Conservation (phyloP, 2,797 vertebrate species). For the Pseudopleuronectes americanus region DNA sequence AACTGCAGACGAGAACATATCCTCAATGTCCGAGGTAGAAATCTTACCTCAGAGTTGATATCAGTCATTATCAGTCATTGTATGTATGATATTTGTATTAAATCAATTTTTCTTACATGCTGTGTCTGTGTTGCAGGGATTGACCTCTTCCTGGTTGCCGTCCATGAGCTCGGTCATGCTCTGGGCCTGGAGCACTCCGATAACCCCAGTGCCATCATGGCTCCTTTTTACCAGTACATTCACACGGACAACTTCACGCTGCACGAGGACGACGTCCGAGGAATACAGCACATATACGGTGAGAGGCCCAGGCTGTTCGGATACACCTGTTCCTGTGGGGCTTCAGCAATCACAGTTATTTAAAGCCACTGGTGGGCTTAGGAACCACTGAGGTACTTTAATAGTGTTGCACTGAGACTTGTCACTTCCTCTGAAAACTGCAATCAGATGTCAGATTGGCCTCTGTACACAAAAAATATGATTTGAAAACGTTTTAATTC, state of each 20-base stretch:
- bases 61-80: too few species aligned
- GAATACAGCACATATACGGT: slow-evolving; percentile 97
- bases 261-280: slow-evolving; percentile 90
- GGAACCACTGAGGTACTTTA: neutral
- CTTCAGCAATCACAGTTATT: neutral
- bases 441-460: neutral
- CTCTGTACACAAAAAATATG: too few species aligned
- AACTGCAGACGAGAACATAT: too few species aligned
- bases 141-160: slow-evolving; percentile 94
- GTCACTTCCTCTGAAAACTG: neutral
- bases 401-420: neutral
- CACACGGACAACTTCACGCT: slow-evolving; percentile 91
- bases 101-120: neutral
- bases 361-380: neutral
- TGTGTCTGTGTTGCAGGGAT: slow-evolving; percentile 77
- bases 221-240: slow-evolving; percentile 96
- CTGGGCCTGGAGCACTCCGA: slow-evolving; percentile 95
- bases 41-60: too few species aligned
- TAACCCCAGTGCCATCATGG: slow-evolving; percentile 92
- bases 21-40: too few species aligned
- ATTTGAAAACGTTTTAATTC: too few species aligned
- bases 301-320: slow-evolving; percentile 53
- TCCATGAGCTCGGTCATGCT: slow-evolving; percentile 95
- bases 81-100: neutral
- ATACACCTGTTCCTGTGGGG: neutral